These are phyloP conservation scores for Caenorhabditis sp. DNA, from an alignment of 2,888 invertebrate genomes.

Conservation along the genomic window DNA sequence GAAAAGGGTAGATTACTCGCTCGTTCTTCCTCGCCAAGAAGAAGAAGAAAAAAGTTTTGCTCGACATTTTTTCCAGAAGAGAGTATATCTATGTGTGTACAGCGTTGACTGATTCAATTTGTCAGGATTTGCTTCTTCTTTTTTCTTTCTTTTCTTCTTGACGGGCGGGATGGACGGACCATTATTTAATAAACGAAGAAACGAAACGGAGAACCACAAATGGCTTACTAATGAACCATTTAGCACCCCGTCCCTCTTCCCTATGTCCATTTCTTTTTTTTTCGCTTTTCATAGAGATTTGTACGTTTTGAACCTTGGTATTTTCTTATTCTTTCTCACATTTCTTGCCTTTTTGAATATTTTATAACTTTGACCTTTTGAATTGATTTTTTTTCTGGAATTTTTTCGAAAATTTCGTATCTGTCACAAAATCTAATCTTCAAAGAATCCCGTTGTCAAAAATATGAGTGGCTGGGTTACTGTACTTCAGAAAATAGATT, in stretches of 20 bases:
- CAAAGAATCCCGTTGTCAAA: no score
- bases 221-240: constrained; percentile 32
- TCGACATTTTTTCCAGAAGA: constrained; percentile 20
- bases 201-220: background rate
- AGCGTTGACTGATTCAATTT: background rate
- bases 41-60: constrained; percentile 22
- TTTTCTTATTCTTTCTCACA: background rate
- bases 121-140: background rate
- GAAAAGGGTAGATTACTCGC: constrained; percentile 12
- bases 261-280: background rate
- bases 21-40: no score
- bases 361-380: background rate
- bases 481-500: no score
- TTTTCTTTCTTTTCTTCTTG: constrained; percentile 5
- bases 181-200: constrained; percentile 36
- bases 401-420: no score
- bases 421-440: no score
- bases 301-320: background rate
- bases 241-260: constrained; percentile 15
- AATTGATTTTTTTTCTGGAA: background rate
- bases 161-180: constrained; percentile 7
- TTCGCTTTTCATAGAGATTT: background rate
- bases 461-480: no score
- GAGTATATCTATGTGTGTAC: no score
- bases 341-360: no score